phyloP scores from a whole-genome alignment of 2,113 vertebrate genomes.

The Clupea harengus region DNA sequence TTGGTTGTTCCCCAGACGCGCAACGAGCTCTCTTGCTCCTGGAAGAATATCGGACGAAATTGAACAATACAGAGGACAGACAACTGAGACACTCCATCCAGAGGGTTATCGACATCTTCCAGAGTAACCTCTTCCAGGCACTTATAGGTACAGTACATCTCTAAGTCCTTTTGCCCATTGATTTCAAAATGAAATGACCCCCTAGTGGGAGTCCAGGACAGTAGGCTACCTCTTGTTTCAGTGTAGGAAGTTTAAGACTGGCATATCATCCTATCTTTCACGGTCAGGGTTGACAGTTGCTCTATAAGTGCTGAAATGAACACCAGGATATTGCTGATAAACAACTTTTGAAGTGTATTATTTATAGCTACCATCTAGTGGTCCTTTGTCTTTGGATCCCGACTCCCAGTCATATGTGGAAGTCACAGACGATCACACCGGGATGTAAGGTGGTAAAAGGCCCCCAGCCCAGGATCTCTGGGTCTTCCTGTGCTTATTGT shows the following conservation, averaged over 20 bases:
- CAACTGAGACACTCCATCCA: slow-evolving; percentile 91
- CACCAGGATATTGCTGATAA: not conserved
- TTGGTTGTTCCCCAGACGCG: slow-evolving; percentile 73
- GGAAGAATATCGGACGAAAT: slow-evolving; percentile 89
- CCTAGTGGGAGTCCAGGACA: not conserved
- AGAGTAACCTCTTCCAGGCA: slow-evolving; percentile 96
- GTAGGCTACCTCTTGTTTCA: not conserved
- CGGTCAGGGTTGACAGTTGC: not conserved
- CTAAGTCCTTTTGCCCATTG: not conserved
- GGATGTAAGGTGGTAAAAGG: slow-evolving; percentile 36
- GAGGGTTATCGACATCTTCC: slow-evolving; percentile 97
- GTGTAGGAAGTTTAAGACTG: not conserved
- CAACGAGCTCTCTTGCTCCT: slow-evolving; percentile 89
- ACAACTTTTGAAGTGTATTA: not conserved
- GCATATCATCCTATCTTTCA: not conserved
- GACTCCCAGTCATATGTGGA: slow-evolving; percentile 11
- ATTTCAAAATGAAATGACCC: not conserved
- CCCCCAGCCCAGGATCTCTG: not conserved
- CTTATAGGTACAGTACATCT: slow-evolving; percentile 79
- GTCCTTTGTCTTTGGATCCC: not conserved
- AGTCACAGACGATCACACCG: not conserved
- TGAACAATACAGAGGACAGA: slow-evolving; percentile 86
- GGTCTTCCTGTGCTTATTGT: not conserved
- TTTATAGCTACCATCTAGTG: not conserved
- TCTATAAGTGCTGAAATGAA: not conserved